Evolutionary conservation across 2,113 vertebrate species (phyloP).

Genomic region (Bettongia penicillata): DNA sequence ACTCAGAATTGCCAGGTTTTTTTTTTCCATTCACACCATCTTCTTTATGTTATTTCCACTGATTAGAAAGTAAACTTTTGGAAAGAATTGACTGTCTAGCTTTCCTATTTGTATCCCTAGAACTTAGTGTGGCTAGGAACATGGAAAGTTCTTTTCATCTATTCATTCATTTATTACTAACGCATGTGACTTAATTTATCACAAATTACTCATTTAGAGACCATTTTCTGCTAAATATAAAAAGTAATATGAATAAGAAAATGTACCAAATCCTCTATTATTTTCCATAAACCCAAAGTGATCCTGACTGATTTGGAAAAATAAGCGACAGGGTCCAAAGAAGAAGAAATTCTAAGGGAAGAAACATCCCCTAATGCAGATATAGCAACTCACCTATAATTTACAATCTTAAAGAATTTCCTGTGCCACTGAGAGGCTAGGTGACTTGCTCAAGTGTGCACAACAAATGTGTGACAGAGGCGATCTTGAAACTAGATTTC

Average conservation of each 20-base stretch:
- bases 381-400: neutral
- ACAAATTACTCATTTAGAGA: neutral
- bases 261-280: neutral
- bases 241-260: neutral
- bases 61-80: neutral
- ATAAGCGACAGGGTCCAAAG: neutral
- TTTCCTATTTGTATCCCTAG: neutral
- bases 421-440: neutral
- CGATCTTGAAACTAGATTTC: neutral
- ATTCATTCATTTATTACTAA: neutral
- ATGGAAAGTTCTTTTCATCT: neutral
- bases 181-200: neutral
- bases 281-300: neutral
- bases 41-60: neutral
- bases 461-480: neutral
- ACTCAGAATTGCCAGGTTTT: neutral
- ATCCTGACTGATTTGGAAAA: neutral
- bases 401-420: neutral
- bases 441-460: neutral
- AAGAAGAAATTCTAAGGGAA: neutral
- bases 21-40: neutral
- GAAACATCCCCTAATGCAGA: neutral
- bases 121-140: neutral
- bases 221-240: neutral
- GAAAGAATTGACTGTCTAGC: neutral